These are phyloP conservation scores for Chaetogeoica ovagalla DNA, from an alignment of 2,888 invertebrate genomes.

Conservation along the genomic window DNA sequence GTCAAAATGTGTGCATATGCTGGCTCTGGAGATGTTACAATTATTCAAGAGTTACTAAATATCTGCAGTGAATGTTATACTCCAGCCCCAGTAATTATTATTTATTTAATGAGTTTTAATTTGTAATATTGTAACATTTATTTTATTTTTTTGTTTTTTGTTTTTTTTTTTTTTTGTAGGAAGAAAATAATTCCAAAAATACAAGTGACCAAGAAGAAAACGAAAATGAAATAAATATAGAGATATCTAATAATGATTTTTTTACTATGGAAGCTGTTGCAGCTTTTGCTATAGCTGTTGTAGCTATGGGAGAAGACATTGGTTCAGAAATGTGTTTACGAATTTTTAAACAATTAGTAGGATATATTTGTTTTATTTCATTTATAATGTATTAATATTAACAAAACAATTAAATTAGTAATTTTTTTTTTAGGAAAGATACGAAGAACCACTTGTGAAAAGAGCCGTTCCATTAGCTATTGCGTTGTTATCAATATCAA, in stretches of 20 bases:
- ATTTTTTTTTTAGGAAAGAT: conserved; percentile 69
- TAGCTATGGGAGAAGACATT: conserved; percentile 98
- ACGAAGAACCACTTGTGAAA: conserved; percentile 95
- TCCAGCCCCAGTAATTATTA: conserved; percentile 60
- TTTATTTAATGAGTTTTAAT: neutral
- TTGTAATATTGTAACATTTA: neutral
- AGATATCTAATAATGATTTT: conserved; percentile 76
- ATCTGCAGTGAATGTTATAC: conserved; percentile 99
- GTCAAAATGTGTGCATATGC: conserved; percentile 99
- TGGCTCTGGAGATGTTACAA: conserved; percentile 98
- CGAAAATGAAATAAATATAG: conserved; percentile 61
- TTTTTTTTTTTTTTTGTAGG: conserved; percentile 52
- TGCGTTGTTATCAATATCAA: conserved; percentile 93
- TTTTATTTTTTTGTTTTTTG: no score
- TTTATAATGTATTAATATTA: conserved; percentile 4
- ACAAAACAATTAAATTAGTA: neutral
- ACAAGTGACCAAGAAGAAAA: conserved; percentile 55
- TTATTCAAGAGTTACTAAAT: conserved; percentile 94
- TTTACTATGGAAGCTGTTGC: conserved; percentile 93
- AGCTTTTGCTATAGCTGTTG: conserved; percentile 94
- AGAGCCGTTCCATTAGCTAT: conserved; percentile 96
- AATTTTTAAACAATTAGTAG: conserved; percentile 88
- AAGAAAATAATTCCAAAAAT: conserved; percentile 55
- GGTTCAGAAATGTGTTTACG: conserved; percentile 98
- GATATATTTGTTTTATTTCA: conserved; percentile 55